A percentile compares a stretch with the other conserved stretches of the same genome.
Evolutionary conservation across 2,797 vertebrate genomes (phyloP).

Genomic region (Poecilia picta): DNA sequence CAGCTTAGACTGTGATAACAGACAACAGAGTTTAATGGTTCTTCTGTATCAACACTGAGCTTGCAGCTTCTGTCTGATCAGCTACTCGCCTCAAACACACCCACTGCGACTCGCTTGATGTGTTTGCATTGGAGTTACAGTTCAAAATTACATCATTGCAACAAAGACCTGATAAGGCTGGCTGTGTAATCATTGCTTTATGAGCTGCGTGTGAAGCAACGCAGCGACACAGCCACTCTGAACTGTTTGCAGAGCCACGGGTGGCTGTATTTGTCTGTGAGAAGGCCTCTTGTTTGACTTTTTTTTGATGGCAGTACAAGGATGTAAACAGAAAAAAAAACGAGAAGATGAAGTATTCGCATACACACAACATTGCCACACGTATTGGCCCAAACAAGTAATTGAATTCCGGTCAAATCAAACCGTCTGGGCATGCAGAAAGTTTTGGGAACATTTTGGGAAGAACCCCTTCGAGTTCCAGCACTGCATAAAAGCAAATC

Average conservation of each 20-base stretch:
- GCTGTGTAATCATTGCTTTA: conserved; percentile 64
- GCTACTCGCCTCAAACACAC: conserved; percentile 40
- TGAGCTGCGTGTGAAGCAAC: conserved; percentile 51
- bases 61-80: conserved; percentile 1
- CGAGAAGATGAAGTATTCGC: background rate
- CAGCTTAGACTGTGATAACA: conserved; percentile 21
- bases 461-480: background rate
- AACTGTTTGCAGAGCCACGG: conserved; percentile 60
- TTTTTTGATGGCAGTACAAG: conserved; percentile 7
- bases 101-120: conserved; percentile 27
- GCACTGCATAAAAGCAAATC: background rate
- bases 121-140: conserved; percentile 66
- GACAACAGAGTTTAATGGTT: conserved; percentile 23
- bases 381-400: background rate
- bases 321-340: background rate
- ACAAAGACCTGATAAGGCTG: conserved; percentile 56
- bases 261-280: conserved; percentile 29
- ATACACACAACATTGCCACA: background rate
- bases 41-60: conserved; percentile 4
- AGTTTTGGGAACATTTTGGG: background rate
- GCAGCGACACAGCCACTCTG: conserved; percentile 45
- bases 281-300: conserved; percentile 31
- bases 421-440: background rate
- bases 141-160: conserved; percentile 66
- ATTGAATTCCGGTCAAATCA: background rate